Percentiles rank a stretch among this genome's conserved stretches.
Conservation (phyloP, 2,797 vertebrate species). For the Eulemur mongoz region DNA sequence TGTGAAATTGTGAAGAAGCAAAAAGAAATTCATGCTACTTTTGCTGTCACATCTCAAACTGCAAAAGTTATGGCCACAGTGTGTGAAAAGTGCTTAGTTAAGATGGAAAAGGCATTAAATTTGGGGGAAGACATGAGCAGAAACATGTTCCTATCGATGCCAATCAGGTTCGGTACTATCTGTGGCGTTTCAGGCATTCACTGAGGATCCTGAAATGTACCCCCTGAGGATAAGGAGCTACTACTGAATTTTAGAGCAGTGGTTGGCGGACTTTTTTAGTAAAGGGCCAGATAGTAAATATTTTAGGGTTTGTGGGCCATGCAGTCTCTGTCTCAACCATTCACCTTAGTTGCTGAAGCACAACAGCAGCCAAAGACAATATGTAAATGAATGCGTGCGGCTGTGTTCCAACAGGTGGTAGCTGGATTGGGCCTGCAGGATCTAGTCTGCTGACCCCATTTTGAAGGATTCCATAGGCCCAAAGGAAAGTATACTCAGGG, state of each 20-base stretch:
- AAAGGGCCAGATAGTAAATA: neutral
- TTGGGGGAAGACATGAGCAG: neutral
- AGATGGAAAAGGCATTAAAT: neutral
- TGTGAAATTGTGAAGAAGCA: neutral
- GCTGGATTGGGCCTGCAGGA: neutral
- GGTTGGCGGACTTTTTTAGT: neutral
- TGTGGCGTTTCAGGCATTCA: neutral
- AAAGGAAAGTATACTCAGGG: neutral
- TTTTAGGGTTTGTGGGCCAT: neutral
- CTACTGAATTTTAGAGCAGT: neutral
- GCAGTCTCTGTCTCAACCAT: neutral
- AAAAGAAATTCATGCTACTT: neutral
- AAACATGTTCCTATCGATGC: neutral
- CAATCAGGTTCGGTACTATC: neutral
- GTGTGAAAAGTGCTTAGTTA: neutral
- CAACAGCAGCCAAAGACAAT: neutral
- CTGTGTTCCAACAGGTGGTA: neutral
- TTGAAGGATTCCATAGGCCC: neutral
- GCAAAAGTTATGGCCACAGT: neutral
- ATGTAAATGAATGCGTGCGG: neutral
- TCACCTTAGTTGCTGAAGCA: neutral
- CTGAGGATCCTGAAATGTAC: neutral
- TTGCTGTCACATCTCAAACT: neutral
- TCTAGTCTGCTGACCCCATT: neutral
- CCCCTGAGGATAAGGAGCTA: neutral